Base-by-base conservation (phyloP, 1,140 invertebrate genomes). In the Caenorhabditis tropicalis region DNA sequence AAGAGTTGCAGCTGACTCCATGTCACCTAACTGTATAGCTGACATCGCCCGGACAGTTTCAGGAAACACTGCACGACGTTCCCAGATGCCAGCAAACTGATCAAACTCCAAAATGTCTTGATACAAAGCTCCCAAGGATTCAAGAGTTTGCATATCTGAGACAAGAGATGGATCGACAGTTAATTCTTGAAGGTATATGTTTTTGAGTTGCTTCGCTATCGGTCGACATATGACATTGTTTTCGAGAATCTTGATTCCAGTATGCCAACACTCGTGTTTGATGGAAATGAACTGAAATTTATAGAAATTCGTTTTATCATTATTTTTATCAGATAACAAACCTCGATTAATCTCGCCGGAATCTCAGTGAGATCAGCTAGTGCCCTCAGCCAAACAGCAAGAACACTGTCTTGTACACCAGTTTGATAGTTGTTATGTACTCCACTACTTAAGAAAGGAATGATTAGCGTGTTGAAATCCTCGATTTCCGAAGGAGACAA, bases 261-360 rank as follows among this genome's bases (percentile, higher is more conserved):
- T 56, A 33, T 80, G 49, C 83, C 83, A 84, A 31, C 58, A 65
- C n/a, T 53, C 33, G 51, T 84, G 83, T 29, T 79, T 84, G 2
- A 19, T 27, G 9, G 83, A 79, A 36, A 84, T 79, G 39, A 56
- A 60, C 83, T 84, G 83, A 51, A 79, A 79, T 7, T n/a, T 16
- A 79, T 48, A 0, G 7, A 70, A n/a, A 29, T 36, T 27, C 15
- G 10, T 16, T 27, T 79, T 39, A 39, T 27, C 39, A 6, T 12
- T 43, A 6, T 43, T 43, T 43, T n/a, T n/a, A n/a, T n/a, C n/a
- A n/a, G n/a, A n/a, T n/a, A n/a, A n/a, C 53, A 5, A 53, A 84
- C 83, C 43, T 84, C 33, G n/a, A 84, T 46, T 31, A 84, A 39
- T 16, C 36, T 79, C 7, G 83, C 19, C 4, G 70, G 70, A 29